phyloP scores from a whole-genome alignment of 2,888 invertebrate species.

The Empis livida region DNA sequence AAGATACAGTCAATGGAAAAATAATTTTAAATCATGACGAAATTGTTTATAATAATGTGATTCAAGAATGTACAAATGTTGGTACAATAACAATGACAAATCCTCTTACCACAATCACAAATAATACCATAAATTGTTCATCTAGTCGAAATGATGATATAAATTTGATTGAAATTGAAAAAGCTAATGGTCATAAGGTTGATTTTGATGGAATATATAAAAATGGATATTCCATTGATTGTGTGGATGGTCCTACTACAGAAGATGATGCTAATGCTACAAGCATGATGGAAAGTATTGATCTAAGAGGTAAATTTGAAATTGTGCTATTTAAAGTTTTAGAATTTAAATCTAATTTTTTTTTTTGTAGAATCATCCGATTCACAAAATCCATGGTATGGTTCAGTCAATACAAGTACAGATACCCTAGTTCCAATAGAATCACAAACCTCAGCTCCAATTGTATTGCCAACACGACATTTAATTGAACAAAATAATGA shows the following conservation, averaged over 20 bases:
- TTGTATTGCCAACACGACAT: background rate
- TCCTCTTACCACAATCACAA: too few relatives aligned
- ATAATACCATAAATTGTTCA: too few relatives aligned
- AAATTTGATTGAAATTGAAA: background rate
- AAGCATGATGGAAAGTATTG: conserved; percentile 23
- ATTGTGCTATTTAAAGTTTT: too few relatives aligned
- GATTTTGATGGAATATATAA: too few relatives aligned
- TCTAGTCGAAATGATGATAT: too few relatives aligned
- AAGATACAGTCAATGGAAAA: background rate
- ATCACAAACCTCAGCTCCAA: conserved; percentile 2
- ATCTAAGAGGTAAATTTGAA: conserved; percentile 23
- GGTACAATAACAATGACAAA: background rate
- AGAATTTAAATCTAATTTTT: too few relatives aligned
- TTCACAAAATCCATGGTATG: conserved; percentile 22
- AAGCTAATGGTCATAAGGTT: background rate
- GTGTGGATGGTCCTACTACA: conserved; percentile 11
- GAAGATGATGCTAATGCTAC: conserved; percentile 11
- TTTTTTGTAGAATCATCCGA: conserved; percentile 7
- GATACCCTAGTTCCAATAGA: conserved; percentile 38
- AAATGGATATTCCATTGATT: background rate
- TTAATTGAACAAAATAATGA: background rate
- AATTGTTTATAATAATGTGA: conserved; percentile 1
- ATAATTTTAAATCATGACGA: too few relatives aligned
- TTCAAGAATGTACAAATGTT: conserved; percentile 6
- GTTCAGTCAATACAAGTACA: conserved; percentile 39